Evolutionary conservation across 2,113 vertebrate genomes (phyloP).

Genomic region (Istiophorus platypterus): DNA sequence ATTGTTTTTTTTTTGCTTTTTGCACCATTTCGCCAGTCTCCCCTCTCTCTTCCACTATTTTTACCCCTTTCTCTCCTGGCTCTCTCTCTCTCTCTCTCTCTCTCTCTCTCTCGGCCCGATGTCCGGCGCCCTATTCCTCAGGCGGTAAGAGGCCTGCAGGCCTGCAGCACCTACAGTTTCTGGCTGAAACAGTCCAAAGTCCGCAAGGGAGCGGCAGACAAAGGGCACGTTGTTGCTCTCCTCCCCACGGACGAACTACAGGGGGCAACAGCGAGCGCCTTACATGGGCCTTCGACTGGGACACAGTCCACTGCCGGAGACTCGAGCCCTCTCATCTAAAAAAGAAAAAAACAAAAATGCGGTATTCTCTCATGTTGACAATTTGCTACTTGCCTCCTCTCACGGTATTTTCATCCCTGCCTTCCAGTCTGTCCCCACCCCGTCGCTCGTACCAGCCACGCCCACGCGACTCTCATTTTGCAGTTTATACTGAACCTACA

Average conservation of each 20-base stretch:
- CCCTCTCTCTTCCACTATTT: background rate
- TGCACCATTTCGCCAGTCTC: too few species aligned
- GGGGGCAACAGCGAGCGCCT: constrained; percentile 2
- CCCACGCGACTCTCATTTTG: constrained; percentile 39
- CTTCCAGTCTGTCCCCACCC: constrained; percentile 10
- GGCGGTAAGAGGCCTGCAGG: constrained; percentile 21
- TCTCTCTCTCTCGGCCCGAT: too few species aligned
- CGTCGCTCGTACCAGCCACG: constrained; percentile 15
- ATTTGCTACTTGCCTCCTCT: background rate
- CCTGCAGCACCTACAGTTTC: constrained; percentile 24
- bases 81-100: too few species aligned
- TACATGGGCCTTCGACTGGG: background rate
- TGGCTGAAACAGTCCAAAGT: constrained; percentile 13
- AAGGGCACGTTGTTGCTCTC: constrained; percentile 21
- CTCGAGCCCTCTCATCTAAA: background rate
- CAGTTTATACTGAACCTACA: constrained; percentile 5
- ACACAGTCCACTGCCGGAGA: background rate
- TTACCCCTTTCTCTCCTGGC: background rate
- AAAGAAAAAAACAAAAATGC: too few species aligned
- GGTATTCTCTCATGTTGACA: background rate
- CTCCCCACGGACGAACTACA: constrained; percentile 15
- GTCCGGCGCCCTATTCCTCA: background rate
- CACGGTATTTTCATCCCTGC: background rate
- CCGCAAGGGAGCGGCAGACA: constrained; percentile 28
- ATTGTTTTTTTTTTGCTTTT: too few species aligned